Base-by-base conservation (phyloP, 2,113 vertebrate species). In the Camelus dromedarius region DNA sequence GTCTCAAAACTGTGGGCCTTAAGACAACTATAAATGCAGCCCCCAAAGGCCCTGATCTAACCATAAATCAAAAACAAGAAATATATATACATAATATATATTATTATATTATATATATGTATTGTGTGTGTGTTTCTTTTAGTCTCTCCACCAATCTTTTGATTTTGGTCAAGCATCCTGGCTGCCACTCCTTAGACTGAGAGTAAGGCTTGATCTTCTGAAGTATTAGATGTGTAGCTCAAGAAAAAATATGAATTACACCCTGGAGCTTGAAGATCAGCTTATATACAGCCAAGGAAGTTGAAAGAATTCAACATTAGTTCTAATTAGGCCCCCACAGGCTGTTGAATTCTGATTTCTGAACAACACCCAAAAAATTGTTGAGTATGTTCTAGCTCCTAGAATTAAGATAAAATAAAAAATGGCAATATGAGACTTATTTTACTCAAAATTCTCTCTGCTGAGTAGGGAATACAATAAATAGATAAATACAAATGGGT, bases 321-420 rank as follows among this genome's bases (percentile, higher is more conserved):
- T 67, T 75, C 20, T 87, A 91, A 91, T 82, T 87, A 91, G 16
- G 67, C 35, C 67, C n/a, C 58, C 32, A 15, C 2, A 86, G 16
- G 20, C 18, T 64, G 16, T 2, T 75, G 56, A 86, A 66, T 72
- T 85, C 66, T 86, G 15, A 64, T 35, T 58, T 80, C 22, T 91
- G 48, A 93, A 90, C 22, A 79, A 42, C 9, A 86, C 3, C 4
- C 32, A 3, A 1, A 42, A 66, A 35, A 94, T 38, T 42, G 8
- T 22, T 50, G 19, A 62, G 26, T 70, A 35, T 66, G 28, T 86
- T 86, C 19, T 75, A 67, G 20, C 19, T 69, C 26, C 54, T 42
- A 81, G 32, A 73, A 75, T 84, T 72, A 96, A 79, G 24, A 84
- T 58, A 77, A 91, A 84, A 79, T 35, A 64, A 84, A 79, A n/a